Conservation (phyloP, 2,797 vertebrate species). For the Hydrophis major region DNA sequence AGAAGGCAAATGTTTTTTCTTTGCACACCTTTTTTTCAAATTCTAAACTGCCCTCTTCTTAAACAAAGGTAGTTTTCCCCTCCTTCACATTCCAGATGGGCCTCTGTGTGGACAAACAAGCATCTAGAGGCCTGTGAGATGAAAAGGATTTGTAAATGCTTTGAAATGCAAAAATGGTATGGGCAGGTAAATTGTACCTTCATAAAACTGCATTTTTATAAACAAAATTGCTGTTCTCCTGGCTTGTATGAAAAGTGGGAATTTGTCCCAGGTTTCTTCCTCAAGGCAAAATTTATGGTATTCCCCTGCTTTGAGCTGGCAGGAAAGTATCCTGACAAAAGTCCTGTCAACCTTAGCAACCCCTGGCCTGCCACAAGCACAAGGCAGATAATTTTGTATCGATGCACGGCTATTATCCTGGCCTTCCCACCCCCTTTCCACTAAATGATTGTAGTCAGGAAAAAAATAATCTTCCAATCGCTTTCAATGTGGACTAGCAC, state of each 20-base stretch:
- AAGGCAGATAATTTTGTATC: neutral
- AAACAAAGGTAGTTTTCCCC: neutral
- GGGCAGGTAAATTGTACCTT: neutral
- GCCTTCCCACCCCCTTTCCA: neutral
- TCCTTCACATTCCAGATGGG: neutral
- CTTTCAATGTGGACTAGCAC: neutral
- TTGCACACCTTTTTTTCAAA: neutral
- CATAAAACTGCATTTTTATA: neutral
- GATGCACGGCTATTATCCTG: neutral
- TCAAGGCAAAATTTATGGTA: neutral
- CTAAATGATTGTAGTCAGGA: neutral
- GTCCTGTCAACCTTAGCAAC: neutral
- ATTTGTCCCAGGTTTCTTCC: neutral
- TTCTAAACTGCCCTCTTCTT: neutral
- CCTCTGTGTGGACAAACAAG: neutral
- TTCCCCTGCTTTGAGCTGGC: neutral
- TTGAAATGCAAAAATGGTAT: neutral
- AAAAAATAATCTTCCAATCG: neutral
- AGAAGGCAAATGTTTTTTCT: neutral
- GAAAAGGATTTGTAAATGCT: neutral
- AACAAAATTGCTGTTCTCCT: neutral
- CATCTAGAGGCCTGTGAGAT: neutral
- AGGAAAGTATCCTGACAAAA: neutral
- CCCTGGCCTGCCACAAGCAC: neutral
- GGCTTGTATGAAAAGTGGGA: neutral